Evolutionary conservation across 2,113 vertebrate genomes (phyloP).

Genomic region (Nematolebias whitei): DNA sequence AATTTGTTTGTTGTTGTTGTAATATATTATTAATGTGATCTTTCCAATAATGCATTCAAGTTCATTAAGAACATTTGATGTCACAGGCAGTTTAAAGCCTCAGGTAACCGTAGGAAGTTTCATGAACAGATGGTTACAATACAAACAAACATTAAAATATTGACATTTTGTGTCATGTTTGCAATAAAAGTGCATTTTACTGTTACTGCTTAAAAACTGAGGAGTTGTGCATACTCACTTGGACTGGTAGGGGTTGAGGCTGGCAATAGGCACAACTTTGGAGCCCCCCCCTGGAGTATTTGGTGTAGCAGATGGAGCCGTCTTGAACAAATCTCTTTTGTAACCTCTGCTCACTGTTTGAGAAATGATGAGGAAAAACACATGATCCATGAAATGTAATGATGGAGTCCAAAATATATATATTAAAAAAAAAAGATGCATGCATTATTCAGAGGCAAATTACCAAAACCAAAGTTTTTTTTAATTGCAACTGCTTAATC

Average conservation of each 20-base stretch:
- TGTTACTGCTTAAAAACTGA: background rate
- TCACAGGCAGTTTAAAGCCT: too few relatives aligned
- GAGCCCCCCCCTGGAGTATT: conserved; percentile 83
- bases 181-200: background rate
- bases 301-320: conserved; percentile 45
- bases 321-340: conserved; percentile 82
- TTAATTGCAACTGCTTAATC: conserved; percentile 54
- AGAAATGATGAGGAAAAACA: conserved; percentile 42
- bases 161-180: background rate
- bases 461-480: conserved; percentile 60
- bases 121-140: too few relatives aligned
- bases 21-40: too few relatives aligned
- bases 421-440: conserved; percentile 49
- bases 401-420: too few relatives aligned
- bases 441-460: conserved; percentile 52
- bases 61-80: too few relatives aligned
- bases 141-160: background rate
- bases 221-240: conserved; percentile 82
- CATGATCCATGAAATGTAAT: conserved; percentile 53
- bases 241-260: conserved; percentile 96
- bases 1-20: too few relatives aligned
- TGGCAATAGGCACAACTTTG: conserved; percentile 93
- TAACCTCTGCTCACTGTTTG: conserved; percentile 76
- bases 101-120: too few relatives aligned
- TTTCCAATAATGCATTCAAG: too few relatives aligned